Evolutionary conservation across 2,113 vertebrate species (phyloP).

Genomic region (Stercorarius parasiticus): DNA sequence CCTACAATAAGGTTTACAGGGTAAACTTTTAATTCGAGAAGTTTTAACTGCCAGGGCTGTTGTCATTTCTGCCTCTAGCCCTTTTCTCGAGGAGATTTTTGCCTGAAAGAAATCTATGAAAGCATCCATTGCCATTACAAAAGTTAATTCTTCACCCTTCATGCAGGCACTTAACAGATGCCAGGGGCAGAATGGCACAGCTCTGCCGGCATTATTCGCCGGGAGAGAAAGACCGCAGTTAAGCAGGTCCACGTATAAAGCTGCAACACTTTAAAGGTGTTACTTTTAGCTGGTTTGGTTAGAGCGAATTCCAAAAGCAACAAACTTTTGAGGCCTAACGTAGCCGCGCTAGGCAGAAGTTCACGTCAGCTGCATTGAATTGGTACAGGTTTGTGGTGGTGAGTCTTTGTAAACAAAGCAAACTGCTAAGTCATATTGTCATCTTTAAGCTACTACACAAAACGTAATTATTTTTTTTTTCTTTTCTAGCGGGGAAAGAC

Average conservation of each 20-base stretch:
- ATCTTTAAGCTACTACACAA: not conserved
- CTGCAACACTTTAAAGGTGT: conserved; percentile 61
- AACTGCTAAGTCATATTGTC: not conserved
- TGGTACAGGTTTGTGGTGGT: not conserved
- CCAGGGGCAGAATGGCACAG: conserved; percentile 72
- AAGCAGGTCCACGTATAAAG: conserved; percentile 56
- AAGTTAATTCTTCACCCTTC: conserved; percentile 68
- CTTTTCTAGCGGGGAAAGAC: not conserved
- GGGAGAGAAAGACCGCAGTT: conserved; percentile 49
- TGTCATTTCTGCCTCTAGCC: not conserved
- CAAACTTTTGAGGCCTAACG: not conserved
- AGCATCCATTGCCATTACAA: conserved; percentile 67
- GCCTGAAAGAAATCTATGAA: conserved; percentile 64
- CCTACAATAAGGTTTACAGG: not conserved
- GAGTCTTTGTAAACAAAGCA: not conserved
- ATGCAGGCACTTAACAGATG: conserved; percentile 74
- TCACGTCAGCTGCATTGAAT: not conserved
- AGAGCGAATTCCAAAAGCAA: not conserved
- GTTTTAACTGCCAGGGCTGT: conserved; percentile 14
- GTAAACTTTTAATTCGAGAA: not conserved
- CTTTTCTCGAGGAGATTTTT: conserved; percentile 58
- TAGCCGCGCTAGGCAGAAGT: not conserved
- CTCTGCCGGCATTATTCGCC: conserved; percentile 43
- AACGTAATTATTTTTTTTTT: not conserved
- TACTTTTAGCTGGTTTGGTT: conserved; percentile 27